A percentile compares a stretch with the other conserved stretches of the same genome.
These are phyloP conservation scores for Periphyllus acericola DNA, from an alignment of 2,888 invertebrate species.

Conservation along the genomic window DNA sequence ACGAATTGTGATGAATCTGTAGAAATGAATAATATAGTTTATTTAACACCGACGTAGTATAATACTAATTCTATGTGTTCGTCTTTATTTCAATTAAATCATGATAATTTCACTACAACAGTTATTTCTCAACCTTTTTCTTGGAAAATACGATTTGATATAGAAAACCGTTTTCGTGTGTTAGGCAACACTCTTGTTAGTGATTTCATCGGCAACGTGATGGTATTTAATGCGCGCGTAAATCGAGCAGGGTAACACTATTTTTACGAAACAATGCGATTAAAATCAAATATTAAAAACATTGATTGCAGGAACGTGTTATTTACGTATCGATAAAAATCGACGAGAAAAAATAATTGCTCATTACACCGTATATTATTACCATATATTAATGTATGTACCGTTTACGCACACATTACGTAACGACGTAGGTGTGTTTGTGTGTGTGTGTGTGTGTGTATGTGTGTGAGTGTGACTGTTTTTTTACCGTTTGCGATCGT, in stretches of 20 bases:
- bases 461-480: too few relatives aligned
- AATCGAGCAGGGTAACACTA: too few relatives aligned
- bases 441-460: too few relatives aligned
- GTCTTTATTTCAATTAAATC: background rate
- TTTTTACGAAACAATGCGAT: background rate
- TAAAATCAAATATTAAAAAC: background rate
- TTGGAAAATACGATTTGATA: background rate
- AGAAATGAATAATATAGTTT: too few relatives aligned
- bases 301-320: background rate
- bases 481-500: background rate
- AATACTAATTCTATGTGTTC: too few relatives aligned
- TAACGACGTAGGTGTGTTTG: background rate
- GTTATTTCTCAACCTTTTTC: background rate
- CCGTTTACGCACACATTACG: background rate
- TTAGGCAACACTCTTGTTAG: background rate
- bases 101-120: background rate
- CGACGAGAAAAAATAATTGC: background rate
- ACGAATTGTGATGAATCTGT: too few relatives aligned
- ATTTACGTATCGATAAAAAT: background rate
- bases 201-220: conserved; percentile 1
- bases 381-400: background rate
- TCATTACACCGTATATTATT: too few relatives aligned
- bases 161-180: background rate
- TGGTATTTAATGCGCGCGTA: background rate
- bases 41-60: too few relatives aligned